Percentiles rank a stretch among this genome's conserved stretches.
Conservation (phyloP, 2,113 vertebrate species). For the Thalassarche chlororhynchos region DNA sequence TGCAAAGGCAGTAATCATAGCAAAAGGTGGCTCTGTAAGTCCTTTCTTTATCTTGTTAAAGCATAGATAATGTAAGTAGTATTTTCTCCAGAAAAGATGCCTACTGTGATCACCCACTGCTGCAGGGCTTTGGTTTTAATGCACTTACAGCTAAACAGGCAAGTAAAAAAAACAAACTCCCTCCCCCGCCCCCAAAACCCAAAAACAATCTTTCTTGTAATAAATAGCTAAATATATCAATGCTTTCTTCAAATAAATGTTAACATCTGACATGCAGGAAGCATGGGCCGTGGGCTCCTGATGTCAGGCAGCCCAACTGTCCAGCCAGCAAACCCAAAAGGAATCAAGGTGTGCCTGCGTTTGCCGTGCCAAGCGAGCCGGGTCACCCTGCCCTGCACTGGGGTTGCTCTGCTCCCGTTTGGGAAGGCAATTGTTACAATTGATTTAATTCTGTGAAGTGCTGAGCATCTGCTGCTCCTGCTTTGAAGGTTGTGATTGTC, state of each 20-base stretch:
- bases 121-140: background rate
- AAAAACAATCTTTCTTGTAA: background rate
- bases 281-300: background rate
- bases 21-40: background rate
- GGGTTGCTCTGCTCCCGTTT: background rate
- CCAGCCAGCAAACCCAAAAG: background rate
- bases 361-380: rapidly evolving
- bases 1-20: background rate
- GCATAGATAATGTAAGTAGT: background rate
- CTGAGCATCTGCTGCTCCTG: background rate
- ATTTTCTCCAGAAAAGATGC: background rate
- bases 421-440: background rate
- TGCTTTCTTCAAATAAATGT: background rate
- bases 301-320: background rate
- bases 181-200: background rate
- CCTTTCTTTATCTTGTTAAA: background rate
- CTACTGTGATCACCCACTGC: background rate
- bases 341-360: no score
- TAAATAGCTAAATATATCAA: background rate
- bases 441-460: background rate
- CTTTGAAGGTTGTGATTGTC: background rate
- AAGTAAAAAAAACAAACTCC: background rate
- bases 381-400: background rate
- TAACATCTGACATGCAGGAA: background rate
- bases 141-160: background rate